Evolutionary conservation across 2,797 vertebrate genomes (phyloP), one percentile per base, ranked within the genome.

Genomic region (Sparidentex hasta): DNA sequence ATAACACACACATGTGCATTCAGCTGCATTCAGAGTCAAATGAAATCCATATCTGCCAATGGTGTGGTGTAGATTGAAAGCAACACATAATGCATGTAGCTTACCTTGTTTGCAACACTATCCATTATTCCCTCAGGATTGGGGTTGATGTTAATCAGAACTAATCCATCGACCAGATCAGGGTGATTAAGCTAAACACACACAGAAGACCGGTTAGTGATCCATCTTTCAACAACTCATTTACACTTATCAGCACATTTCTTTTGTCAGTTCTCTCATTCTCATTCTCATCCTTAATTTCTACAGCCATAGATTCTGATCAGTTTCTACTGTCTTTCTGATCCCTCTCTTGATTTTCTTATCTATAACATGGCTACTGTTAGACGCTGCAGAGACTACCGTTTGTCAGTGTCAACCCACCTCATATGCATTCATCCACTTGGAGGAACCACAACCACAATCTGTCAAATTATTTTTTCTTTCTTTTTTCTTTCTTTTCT

Each of bases 101-200:
- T 0, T 71, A 99, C 97, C 96, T 99, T 99, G 86, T 95, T 96
- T 79, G 97, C 94, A 79, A 98, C 96, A 94, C 95, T 96, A 86
- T 98, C 96, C 65, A 98, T 97, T 91, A 98, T 92, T 74, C 97
- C 97, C 83, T 98, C 97, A 74, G 97, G 95, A 33, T 95, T 96
- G 3, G 97, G 95, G 90, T 97, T 97, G 76, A 99, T 87, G 48
- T 99, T 99, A 89, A 99, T 96, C 76, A 99, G 96, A 70, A 98
- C 94, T 6, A 99, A 94, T 77, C 97, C 98, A 73, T 99, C 98
- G 74, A 98, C 97, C 76, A 97, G 74, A 21, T 98, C 95, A 5
- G 98, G 96, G 80, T 98, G 94, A 91, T 91, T 97, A 79, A 99
- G 94, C 98, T 99, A 90, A 29, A 85, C 16, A 74, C 5, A 79